Conservation (phyloP, 2,113 vertebrate species). For the Bos taurus region ARS-UCD2.0 NC_037331.1:34351001-34351500, state of each 20-base stretch:
- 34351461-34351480: background rate
- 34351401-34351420: background rate
- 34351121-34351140: background rate
- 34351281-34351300: background rate
- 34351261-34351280: background rate
- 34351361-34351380: background rate
- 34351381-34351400: background rate
- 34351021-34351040: background rate
- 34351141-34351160: background rate
- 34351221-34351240: background rate
- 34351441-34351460: background rate
- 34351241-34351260: background rate
- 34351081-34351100: background rate
- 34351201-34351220: background rate
- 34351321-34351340: background rate
- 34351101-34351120: background rate
- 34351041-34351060: background rate
- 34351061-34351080: background rate
- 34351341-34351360: background rate
- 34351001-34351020: background rate
- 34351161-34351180: background rate
- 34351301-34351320: background rate
- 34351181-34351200: background rate
- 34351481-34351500: background rate
- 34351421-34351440: background rate